Evolutionary conservation across 2,888 invertebrate species (phyloP).

Genomic region (Trissolcus brochymenae): DNA sequence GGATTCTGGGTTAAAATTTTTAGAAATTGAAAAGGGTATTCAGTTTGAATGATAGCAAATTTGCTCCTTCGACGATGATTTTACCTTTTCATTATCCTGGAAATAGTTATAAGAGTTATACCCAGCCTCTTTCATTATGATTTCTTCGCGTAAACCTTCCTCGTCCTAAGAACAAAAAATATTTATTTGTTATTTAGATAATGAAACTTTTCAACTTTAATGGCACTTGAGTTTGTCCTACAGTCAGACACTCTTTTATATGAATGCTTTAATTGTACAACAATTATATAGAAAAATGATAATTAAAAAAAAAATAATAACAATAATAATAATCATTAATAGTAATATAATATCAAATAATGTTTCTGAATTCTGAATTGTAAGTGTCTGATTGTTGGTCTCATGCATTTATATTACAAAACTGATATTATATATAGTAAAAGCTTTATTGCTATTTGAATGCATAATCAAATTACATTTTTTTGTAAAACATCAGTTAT

Average conservation of each 20-base stretch:
- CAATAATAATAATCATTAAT: background rate
- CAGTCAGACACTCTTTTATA: slow-evolving; percentile 16
- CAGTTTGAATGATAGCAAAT: background rate
- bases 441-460: background rate
- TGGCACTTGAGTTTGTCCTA: background rate
- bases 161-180: slow-evolving; percentile 47
- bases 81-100: slow-evolving; percentile 42
- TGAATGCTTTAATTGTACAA: background rate
- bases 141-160: slow-evolving; percentile 46
- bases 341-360: background rate
- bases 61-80: slow-evolving; percentile 8
- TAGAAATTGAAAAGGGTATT: background rate
- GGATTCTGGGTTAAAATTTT: no score
- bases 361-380: background rate
- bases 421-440: background rate
- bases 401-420: slow-evolving; percentile 3
- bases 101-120: slow-evolving; percentile 34
- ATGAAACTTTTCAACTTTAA: background rate
- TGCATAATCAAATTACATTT: no score
- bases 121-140: slow-evolving; percentile 47
- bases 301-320: background rate
- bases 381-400: slow-evolving; percentile 11
- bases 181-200: slow-evolving; percentile 27
- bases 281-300: background rate
- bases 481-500: no score